Conservation (phyloP, 2,113 vertebrate species). For the Macroglossus sobrinus region DNA sequence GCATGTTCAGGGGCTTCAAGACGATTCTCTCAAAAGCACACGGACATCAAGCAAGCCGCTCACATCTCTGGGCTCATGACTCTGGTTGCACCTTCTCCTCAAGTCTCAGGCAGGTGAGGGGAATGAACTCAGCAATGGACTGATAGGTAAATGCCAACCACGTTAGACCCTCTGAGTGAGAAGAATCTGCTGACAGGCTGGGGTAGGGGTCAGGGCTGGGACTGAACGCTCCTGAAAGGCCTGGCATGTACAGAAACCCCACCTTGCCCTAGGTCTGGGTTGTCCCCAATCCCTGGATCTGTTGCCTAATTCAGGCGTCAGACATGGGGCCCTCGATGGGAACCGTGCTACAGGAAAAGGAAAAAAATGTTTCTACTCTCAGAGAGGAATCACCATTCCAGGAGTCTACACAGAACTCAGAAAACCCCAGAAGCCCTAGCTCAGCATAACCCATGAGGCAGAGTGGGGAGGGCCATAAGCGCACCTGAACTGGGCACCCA, state of each 20-base stretch:
- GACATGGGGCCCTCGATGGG: background rate
- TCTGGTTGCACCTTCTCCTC: rapidly evolving
- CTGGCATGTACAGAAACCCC: background rate
- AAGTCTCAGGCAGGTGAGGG: background rate
- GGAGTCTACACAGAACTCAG: background rate
- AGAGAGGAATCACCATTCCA: too few species aligned
- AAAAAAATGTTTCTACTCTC: background rate
- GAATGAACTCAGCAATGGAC: rapidly evolving
- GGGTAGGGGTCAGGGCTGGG: background rate
- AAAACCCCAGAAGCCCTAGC: background rate
- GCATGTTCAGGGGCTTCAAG: background rate
- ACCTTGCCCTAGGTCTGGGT: background rate
- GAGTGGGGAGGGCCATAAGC: rapidly evolving
- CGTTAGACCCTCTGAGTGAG: background rate
- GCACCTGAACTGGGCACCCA: background rate
- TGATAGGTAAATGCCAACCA: background rate
- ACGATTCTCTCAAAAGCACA: background rate
- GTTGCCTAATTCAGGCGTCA: background rate
- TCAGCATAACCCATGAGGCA: background rate
- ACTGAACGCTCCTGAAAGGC: background rate
- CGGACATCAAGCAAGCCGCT: background rate
- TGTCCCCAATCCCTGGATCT: background rate
- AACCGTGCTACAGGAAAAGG: background rate
- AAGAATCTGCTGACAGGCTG: background rate
- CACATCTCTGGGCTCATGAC: background rate